Evolutionary conservation across 2,113 vertebrate species (phyloP).

Genomic region (Bos javanicus): DNA sequence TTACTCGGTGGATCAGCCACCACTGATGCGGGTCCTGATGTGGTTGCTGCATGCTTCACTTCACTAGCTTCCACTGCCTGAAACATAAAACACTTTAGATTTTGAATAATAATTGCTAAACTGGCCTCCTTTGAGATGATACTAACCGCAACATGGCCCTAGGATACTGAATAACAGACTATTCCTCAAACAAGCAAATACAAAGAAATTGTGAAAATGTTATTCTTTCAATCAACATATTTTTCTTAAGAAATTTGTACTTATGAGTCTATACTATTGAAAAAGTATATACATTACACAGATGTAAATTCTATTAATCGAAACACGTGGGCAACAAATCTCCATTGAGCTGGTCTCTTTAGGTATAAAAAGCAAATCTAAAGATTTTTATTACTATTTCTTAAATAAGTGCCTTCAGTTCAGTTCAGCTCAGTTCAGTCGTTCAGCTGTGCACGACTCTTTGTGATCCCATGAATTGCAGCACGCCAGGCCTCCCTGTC

Average conservation of each 20-base stretch:
- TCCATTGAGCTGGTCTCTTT: not conserved
- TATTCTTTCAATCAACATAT: not conserved
- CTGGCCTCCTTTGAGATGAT: not conserved
- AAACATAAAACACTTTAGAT: not conserved
- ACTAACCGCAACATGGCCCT: not conserved
- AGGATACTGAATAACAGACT: not conserved
- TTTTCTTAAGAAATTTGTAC: not conserved
- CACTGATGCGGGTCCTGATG: slow-evolving; percentile 68
- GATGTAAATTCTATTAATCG: not conserved
- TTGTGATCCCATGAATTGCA: too few species aligned
- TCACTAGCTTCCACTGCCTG: slow-evolving; percentile 75
- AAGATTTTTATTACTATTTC: not conserved
- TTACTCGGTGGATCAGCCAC: slow-evolving; percentile 38
- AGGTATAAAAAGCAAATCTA: slow-evolving; percentile 4
- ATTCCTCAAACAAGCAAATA: not conserved
- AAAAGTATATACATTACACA: not conserved
- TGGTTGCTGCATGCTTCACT: slow-evolving; percentile 65
- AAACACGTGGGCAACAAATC: not conserved
- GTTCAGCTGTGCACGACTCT: too few species aligned
- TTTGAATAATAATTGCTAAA: not conserved
- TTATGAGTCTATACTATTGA: not conserved
- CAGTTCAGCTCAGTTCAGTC: too few species aligned
- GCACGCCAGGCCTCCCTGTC: too few species aligned
- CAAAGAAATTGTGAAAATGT: not conserved
- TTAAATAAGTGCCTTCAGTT: not conserved